Percentiles rank a stretch among this genome's conserved stretches.
Evolutionary conservation across 1,140 invertebrate species (phyloP).

Genomic region (Drosophila melanogaster): DNA sequence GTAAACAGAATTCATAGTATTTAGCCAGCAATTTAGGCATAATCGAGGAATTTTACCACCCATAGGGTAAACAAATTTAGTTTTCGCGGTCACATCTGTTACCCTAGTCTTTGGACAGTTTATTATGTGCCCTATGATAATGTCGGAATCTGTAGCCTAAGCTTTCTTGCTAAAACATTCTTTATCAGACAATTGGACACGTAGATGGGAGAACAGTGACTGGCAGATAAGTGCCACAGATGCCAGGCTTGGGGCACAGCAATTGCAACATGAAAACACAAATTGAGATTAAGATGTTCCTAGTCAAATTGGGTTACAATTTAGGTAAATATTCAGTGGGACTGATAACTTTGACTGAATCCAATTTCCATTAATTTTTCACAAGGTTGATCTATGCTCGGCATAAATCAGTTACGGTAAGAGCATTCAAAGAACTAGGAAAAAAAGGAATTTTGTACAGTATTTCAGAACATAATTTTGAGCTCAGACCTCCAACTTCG

Average conservation of each 20-base stretch:
- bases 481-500: too few relatives aligned
- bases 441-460: too few relatives aligned
- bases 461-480: too few relatives aligned
- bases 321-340: not conserved
- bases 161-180: conserved; percentile 18
- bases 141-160: conserved; percentile 21
- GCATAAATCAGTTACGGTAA: not conserved
- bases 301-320: conserved; percentile 17
- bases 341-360: not conserved
- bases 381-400: not conserved
- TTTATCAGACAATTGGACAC: conserved; percentile 41
- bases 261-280: conserved; percentile 25
- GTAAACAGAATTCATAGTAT: conserved; percentile 27
- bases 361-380: not conserved
- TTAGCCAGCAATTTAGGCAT: conserved; percentile 14
- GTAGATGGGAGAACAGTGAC: not conserved
- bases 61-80: conserved; percentile 22
- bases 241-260: not conserved
- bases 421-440: too few relatives aligned
- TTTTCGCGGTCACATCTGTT: conserved; percentile 16
- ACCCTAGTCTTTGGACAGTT: conserved; percentile 1
- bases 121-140: conserved; percentile 9
- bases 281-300: conserved; percentile 20
- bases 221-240: conserved; percentile 15
- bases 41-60: conserved; percentile 43